Percentiles rank a stretch among this genome's conserved stretches.
These are phyloP conservation scores for Pimephales promelas DNA, from an alignment of 2,113 vertebrate genomes.

Conservation along the genomic window DNA sequence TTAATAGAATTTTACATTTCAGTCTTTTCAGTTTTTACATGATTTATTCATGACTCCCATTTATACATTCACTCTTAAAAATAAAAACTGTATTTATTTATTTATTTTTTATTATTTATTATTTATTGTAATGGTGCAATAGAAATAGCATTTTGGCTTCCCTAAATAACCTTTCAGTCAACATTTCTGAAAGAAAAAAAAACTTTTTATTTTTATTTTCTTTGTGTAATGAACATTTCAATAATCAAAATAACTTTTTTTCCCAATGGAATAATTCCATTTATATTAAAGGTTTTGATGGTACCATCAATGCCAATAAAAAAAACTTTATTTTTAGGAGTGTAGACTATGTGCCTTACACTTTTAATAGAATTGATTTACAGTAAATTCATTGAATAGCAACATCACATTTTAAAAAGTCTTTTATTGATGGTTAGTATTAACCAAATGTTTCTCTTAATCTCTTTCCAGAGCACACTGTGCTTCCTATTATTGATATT, in stretches of 20 bases:
- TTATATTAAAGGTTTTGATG: neutral
- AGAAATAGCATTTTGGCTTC: too few species aligned
- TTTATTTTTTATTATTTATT: too few species aligned
- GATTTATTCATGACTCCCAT: neutral
- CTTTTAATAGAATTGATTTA: neutral
- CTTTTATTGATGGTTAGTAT: neutral
- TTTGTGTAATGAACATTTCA: neutral
- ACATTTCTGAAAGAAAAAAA: neutral
- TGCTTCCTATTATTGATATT: slow-evolving; percentile 19
- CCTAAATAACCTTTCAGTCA: neutral
- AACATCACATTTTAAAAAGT: neutral
- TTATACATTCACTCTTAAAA: neutral
- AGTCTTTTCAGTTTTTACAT: neutral
- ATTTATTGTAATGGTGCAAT: too few species aligned
- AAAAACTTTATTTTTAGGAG: neutral
- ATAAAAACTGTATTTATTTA: too few species aligned
- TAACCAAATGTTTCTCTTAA: neutral
- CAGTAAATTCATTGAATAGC: neutral
- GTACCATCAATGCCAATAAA: neutral
- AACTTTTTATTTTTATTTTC: neutral
- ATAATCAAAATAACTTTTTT: neutral
- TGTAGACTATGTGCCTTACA: neutral
- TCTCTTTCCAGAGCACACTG: slow-evolving; percentile 20
- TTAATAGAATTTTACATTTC: too few species aligned
- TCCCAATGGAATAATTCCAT: neutral